Conservation (phyloP, 2,797 vertebrate genomes). For the Carcharodon carcharias region DNA sequence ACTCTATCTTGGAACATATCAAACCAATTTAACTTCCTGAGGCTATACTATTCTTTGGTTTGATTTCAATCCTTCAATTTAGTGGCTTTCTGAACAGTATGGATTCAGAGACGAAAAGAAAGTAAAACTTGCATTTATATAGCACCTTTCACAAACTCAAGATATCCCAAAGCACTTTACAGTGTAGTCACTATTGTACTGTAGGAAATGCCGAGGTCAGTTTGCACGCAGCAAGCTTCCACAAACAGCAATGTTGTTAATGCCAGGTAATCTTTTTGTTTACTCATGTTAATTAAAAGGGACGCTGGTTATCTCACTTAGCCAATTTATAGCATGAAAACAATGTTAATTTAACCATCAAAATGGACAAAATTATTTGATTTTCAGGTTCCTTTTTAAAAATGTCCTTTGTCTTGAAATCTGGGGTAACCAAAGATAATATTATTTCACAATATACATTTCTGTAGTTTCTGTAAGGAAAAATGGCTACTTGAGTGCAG, state of each 20-base stretch:
- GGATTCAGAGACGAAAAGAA: background rate
- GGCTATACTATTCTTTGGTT: background rate
- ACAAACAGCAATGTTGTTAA: background rate
- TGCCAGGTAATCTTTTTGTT: background rate
- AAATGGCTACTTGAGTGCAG: background rate
- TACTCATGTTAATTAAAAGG: background rate
- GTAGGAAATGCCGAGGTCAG: background rate
- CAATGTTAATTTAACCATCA: background rate
- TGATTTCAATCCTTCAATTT: background rate
- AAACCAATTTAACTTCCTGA: background rate
- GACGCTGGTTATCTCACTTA: background rate
- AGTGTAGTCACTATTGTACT: background rate
- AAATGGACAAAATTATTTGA: background rate
- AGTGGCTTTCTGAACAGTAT: background rate
- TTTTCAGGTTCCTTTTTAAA: background rate
- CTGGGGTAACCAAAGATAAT: background rate
- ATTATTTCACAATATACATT: background rate
- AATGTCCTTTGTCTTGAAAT: background rate
- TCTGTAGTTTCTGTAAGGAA: background rate
- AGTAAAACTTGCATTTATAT: background rate
- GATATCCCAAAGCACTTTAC: background rate
- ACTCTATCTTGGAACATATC: background rate
- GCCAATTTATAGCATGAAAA: background rate
- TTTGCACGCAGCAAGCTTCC: background rate
- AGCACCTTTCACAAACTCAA: background rate